phyloP scores from a whole-genome alignment of 2,888 invertebrate species.

The Polydrusus cervinus region DNA sequence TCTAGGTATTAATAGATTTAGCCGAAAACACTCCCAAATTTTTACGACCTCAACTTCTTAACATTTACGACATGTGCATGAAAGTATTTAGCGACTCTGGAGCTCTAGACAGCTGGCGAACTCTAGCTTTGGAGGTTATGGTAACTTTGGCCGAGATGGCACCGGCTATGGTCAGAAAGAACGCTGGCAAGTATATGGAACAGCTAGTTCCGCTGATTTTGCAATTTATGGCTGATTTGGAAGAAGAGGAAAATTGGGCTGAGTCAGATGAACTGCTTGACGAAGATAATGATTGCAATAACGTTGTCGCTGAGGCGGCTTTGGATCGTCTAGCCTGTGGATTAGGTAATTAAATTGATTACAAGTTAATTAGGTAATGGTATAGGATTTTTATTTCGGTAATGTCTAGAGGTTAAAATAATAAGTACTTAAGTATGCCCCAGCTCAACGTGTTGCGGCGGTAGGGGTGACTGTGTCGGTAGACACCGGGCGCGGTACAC shows the following conservation, averaged over 20 bases:
- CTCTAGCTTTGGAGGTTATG: slow-evolving; percentile 89
- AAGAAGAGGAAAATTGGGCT: slow-evolving; percentile 93
- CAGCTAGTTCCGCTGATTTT: slow-evolving; percentile 88
- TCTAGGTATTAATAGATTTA: slow-evolving; percentile 87
- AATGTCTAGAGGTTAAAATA: too few relatives aligned
- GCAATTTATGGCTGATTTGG: slow-evolving; percentile 95
- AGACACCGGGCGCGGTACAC: too few relatives aligned
- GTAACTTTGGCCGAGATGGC: slow-evolving; percentile 92
- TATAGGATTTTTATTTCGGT: neutral
- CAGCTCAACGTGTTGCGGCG: too few relatives aligned
- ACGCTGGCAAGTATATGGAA: slow-evolving; percentile 88
- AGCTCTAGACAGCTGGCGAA: slow-evolving; percentile 88
- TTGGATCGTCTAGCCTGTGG: slow-evolving; percentile 98
- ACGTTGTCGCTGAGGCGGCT: slow-evolving; percentile 96
- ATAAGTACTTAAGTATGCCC: too few relatives aligned
- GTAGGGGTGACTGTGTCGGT: too few relatives aligned
- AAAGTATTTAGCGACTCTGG: slow-evolving; percentile 85
- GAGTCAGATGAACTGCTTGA: slow-evolving; percentile 90
- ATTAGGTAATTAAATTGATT: slow-evolving; percentile 78
- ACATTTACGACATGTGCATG: slow-evolving; percentile 91
- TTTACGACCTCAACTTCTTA: slow-evolving; percentile 88
- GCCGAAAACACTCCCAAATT: slow-evolving; percentile 95
- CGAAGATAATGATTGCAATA: slow-evolving; percentile 95
- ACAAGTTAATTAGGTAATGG: neutral
- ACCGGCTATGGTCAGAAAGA: slow-evolving; percentile 96